Conservation (phyloP, 2,113 vertebrate species). For the Calyptomena viridis region DNA sequence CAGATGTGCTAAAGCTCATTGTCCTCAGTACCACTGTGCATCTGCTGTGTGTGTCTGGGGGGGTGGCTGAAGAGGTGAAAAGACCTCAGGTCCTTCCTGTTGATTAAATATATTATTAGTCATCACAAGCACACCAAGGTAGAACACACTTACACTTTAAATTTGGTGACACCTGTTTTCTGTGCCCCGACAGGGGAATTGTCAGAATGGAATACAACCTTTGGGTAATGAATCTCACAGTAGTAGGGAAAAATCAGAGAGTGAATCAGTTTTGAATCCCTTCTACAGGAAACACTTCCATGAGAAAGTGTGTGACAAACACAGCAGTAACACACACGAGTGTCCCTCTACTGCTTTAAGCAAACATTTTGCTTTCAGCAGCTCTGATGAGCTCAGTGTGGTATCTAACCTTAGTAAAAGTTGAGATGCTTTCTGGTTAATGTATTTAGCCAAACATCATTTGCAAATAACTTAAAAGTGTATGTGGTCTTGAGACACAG, state of each 20-base stretch:
- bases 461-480: not conserved
- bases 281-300: not conserved
- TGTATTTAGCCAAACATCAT: not conserved
- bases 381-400: not conserved
- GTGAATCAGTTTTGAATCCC: not conserved
- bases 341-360: not conserved
- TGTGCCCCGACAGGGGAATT: not conserved
- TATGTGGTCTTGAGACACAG: not conserved
- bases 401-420: not conserved
- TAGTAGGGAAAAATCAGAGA: not conserved
- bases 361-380: not conserved
- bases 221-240: not conserved
- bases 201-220: not conserved
- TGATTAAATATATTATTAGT: not conserved
- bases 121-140: not conserved
- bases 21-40: rapidly evolving
- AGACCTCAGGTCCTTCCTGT: not conserved
- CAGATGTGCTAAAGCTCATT: not conserved
- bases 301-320: too few relatives aligned
- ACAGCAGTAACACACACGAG: not conserved
- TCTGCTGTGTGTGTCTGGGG: not conserved
- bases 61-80: not conserved
- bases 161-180: not conserved
- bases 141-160: not conserved
- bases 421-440: not conserved